Evolutionary conservation across 2,113 vertebrate species (phyloP).

Genomic region (Dicerorhinus sumatrensis): DNA sequence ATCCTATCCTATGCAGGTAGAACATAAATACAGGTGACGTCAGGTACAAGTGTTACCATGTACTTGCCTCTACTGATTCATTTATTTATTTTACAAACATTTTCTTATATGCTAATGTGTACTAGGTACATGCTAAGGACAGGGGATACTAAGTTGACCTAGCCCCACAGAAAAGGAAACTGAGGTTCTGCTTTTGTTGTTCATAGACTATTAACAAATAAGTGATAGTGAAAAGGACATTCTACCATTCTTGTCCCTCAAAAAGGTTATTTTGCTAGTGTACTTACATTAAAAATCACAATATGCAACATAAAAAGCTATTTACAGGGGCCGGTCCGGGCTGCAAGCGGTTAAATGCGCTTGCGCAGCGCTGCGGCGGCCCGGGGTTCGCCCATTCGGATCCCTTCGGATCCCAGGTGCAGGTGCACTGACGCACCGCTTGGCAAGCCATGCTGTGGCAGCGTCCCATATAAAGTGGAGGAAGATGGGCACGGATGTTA

Average conservation of each 20-base stretch:
- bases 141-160: background rate
- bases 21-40: background rate
- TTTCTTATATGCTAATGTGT: background rate
- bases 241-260: background rate
- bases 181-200: background rate
- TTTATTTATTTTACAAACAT: background rate
- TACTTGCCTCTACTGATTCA: background rate
- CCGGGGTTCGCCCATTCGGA: no score
- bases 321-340: background rate
- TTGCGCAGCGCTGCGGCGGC: no score
- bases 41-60: background rate
- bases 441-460: no score
- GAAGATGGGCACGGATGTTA: no score
- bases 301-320: background rate
- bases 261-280: background rate
- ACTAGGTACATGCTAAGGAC: background rate
- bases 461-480: no score
- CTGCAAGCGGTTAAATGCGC: no score
- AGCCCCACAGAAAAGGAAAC: background rate
- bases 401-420: no score
- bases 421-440: no score
- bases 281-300: conserved; percentile 4
- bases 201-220: background rate
- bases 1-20: no score
- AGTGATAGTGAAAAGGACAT: background rate